phyloP scores from a whole-genome alignment of 2,797 vertebrate species.

The Sparidentex hasta region DNA sequence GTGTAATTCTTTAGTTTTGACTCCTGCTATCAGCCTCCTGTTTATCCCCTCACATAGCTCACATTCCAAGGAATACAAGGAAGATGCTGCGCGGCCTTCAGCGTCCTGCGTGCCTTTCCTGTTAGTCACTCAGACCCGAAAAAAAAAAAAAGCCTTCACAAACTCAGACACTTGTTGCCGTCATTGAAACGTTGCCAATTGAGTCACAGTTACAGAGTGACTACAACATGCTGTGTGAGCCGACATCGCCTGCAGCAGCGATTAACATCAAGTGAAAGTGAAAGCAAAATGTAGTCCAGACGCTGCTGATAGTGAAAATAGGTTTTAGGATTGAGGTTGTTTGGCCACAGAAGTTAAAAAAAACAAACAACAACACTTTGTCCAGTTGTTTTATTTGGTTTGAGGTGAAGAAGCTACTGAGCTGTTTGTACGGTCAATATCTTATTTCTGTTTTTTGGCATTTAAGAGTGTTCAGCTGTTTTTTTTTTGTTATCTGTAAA shows the following conservation, averaged over 20 bases:
- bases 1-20: constrained; percentile 46
- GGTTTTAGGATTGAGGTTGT: background rate
- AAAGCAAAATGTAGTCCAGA: constrained; percentile 23
- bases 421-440: background rate
- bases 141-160: constrained; percentile 3
- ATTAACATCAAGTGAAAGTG: constrained; percentile 49
- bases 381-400: background rate
- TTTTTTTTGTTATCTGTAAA: background rate
- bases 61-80: constrained; percentile 21
- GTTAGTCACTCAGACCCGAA: constrained; percentile 16
- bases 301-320: background rate
- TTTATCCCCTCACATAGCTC: constrained; percentile 4
- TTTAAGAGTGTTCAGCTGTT: background rate
- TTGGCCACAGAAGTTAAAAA: background rate
- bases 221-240: constrained; percentile 14
- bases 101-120: constrained; percentile 26
- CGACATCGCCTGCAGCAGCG: constrained; percentile 33
- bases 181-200: constrained; percentile 38
- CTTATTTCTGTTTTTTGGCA: background rate
- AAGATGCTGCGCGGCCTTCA: constrained; percentile 33
- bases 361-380: background rate
- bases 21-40: constrained; percentile 25
- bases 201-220: constrained; percentile 60
- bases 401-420: no score
- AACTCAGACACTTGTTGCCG: constrained; percentile 34